Base-by-base conservation (phyloP, 1,140 invertebrate species). In the Brachionus plicatilis region DNA sequence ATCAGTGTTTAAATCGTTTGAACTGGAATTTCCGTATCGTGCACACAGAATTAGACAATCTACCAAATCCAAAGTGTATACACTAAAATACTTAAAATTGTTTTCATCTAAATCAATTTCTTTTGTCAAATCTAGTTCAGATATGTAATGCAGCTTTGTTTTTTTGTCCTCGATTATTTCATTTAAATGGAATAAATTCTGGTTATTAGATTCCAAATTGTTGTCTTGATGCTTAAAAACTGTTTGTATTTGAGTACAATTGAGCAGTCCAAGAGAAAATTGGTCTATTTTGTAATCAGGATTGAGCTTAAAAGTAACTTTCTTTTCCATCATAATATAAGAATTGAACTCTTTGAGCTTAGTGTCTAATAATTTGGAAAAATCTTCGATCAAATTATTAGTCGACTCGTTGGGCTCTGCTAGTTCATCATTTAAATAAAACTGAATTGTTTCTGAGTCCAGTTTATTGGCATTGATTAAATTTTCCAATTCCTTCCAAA, bases 401-500 rank as follows among this genome's bases (percentile, higher is more conserved):
- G n/a, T 76, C n/a, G 72, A 37, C 3, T 76, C 72, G n/a, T 76
- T 50, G 8, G 72, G 8, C 24, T n/a, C 12, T 4, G 43, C 11
- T 11, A 17, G 24, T 3, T 50, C 72, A 1, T 76, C 11, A 72
- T 45, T 41, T 27, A 76, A 29, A 50, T 76, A 76, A 50, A 50
- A 27, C 5, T 50, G 17, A 76, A 76, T 76, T 50, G 72, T 76
- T 27, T 76, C 72, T 6, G 43, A 24, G 27, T 76, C 72, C 4
- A 76, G 8, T n/a, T 76, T 47, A 9, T 76, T 76, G 7, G 45
- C 72, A n/a, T 76, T 76, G 47, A 76, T 76, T 29, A 76, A 76
- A 76, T 76, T 76, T 47, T 76, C 72, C 8, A 76, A 2, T 29
- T 76, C 72, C 29, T 76, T 76, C 72, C 72, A 76, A 50, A 76